Evolutionary conservation across 37 sponge, comb jelly and placozoan genomes (phyloP), one percentile per base, ranked within the genome.

Genomic region (Mnemiopsis leidyi): DNA sequence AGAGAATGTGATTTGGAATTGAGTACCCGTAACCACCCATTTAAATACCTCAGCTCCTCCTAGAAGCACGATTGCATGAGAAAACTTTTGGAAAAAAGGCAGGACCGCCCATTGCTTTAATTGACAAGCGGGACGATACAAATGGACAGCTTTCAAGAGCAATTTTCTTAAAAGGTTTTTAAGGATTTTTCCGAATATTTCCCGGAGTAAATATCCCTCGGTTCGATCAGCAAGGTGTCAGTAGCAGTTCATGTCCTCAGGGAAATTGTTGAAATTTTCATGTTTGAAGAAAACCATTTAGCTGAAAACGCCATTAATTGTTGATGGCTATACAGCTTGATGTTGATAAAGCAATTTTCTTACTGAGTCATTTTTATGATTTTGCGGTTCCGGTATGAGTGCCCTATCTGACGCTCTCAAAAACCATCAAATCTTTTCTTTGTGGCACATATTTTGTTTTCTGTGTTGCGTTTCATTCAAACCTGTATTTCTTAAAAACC

Each of bases 141-240:
- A 48, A 48, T 48, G 61, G 61, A 13, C 73, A 69, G 73, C 73
- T 77, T 77, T 34, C 35, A 34, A 77, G 32, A 77, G 36, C 79
- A 77, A 77, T 77, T 32, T 77, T 77, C 79, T 77, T 77, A 77
- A 77, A 77, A 77, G 79, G 79, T 77, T 77, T 77, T 77, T 77
- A 34, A 77, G 32, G 36, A 77, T 34, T 34, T 71, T 71, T 71
- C 73, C 73, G 73, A 23, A 71, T 48, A 48, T 48, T 48, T 48
- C 13, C 61, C 61, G 13, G 9, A 5, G 61, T 18, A 48, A 48
- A 48, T 48, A 13, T 48, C 61, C 61, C 5, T 13, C 61, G 13
- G 5, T 48, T 48, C 61, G 13, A 48, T 48, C 61, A 48, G 61
- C 61, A 48, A 48, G 61, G 61, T 48, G 61, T 48, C 13, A 18